phyloP scores from a whole-genome alignment of 2,797 vertebrate genomes.

The Danio albolineatus region DNA sequence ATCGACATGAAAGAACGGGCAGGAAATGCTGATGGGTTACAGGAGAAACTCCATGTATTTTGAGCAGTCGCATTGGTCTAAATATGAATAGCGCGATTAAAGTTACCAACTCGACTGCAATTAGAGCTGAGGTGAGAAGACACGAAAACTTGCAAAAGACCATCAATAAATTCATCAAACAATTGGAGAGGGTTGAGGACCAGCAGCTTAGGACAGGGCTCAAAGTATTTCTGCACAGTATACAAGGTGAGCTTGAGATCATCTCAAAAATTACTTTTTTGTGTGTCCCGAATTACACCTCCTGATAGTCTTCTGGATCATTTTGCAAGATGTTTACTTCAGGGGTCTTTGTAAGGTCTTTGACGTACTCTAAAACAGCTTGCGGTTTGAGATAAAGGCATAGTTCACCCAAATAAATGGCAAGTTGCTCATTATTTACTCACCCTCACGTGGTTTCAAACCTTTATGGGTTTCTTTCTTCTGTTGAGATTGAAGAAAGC shows the following conservation, averaged over 20 bases:
- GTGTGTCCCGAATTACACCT: background rate
- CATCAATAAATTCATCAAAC: constrained; percentile 80
- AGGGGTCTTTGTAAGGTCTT: background rate
- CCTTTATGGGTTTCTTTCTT: no score
- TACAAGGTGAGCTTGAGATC: constrained; percentile 81
- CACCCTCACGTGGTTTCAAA: no score
- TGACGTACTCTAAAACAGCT: background rate
- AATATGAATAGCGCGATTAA: constrained; percentile 80
- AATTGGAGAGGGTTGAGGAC: constrained; percentile 82
- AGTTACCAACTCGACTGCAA: constrained; percentile 74
- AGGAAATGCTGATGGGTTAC: constrained; percentile 74
- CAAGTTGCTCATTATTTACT: no score
- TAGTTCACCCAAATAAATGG: no score
- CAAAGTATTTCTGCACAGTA: constrained; percentile 80
- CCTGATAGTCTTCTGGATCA: background rate
- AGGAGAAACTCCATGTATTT: constrained; percentile 60
- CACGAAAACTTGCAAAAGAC: constrained; percentile 82
- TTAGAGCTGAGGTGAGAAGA: constrained; percentile 86
- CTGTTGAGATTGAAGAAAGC: no score
- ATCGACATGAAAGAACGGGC: constrained; percentile 51
- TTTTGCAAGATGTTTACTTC: constrained; percentile 1
- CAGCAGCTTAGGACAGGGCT: constrained; percentile 81
- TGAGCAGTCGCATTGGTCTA: constrained; percentile 61
- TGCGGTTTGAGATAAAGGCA: background rate
- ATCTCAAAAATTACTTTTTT: background rate